These are phyloP conservation scores for Pantherophis alleghaniensis DNA, from an alignment of 2,797 vertebrate species.

Conservation along the genomic window DNA sequence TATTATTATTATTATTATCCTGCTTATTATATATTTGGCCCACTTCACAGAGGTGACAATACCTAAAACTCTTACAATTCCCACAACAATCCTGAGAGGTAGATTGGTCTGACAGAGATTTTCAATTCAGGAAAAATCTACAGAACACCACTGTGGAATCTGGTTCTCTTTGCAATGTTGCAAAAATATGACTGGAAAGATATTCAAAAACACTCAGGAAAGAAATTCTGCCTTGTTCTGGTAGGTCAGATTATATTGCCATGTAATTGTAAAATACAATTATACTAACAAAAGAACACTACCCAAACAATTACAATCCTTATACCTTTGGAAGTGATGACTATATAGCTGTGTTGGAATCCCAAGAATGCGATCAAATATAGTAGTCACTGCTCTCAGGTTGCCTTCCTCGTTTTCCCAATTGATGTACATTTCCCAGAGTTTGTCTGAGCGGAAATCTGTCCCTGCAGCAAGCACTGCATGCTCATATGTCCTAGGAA, in stretches of 20 bases:
- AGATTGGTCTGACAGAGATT: background rate
- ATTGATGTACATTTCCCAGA: conserved; percentile 94
- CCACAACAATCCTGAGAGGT: background rate
- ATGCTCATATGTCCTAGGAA: conserved; percentile 88
- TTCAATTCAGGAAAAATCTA: background rate
- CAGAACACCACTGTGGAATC: background rate
- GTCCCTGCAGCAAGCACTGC: conserved; percentile 93
- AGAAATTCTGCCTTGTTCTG: background rate
- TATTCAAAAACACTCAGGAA: background rate
- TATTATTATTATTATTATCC: background rate
- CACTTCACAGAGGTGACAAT: background rate
- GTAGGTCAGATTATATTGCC: background rate
- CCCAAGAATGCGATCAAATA: conserved; percentile 93
- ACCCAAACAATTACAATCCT: background rate
- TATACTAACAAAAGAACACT: accelerated
- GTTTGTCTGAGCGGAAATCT: conserved; percentile 94
- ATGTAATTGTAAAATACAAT: background rate
- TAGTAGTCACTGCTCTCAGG: conserved; percentile 86
- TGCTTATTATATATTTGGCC: background rate
- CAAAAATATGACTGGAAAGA: background rate
- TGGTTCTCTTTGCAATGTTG: background rate
- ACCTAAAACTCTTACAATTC: background rate
- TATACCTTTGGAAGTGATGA: conserved; percentile 94
- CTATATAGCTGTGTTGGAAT: conserved; percentile 96
- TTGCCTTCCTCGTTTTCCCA: conserved; percentile 93